Base-by-base conservation (phyloP, 2,888 invertebrate species). In the Cantharis nigra region DNA sequence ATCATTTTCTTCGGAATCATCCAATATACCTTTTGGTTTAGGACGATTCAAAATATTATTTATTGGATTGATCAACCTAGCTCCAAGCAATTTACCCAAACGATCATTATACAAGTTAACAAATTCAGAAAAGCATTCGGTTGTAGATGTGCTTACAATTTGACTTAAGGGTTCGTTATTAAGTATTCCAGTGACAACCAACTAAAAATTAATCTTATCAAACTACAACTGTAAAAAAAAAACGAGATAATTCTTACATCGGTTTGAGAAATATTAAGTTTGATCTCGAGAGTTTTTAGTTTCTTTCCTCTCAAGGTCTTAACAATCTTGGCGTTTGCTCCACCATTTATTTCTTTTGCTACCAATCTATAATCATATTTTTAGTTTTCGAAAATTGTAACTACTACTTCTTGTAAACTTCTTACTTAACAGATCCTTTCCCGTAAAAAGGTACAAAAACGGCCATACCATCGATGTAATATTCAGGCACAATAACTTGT, bases 141-240 rank as follows among this genome's bases (percentile, higher is more conserved):
- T 63, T 3, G 33, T 33, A 7, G 77, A 74, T 10, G 18, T 33
- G 30, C 77, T 77, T 14, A 77, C 74, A 30, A 77, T 77, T 20
- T 77, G 30, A 28, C 77, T 77, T 63, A 77, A 62, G 4, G 73
- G 77, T 71, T 73, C 67, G 26, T 77, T 74, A 30, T 77, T 23
- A 10, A 77, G 26, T 9, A 74, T 9, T 13, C 77, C 77, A 18
- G 77, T 30, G 7, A 77, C 16, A 10, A n/a, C 13, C 14, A 74
- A 16, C 70, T 70, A 23, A 74, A 74, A 74, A 23, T 30, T 49
- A 49, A 7, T 7, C n/a, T 49, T n/a, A 49, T 49, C 49, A n/a
- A 49, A 49, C n/a, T 4, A 20, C 20, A 20, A 20, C 20, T 20
- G 20, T 3, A 20, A 20, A 16, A 1, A n/a, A 16, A 16, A 16